Percentiles rank a stretch among this genome's conserved stretches.
phyloP scores from a whole-genome alignment of 2,888 invertebrate genomes.

The Acleris emargana region DNA sequence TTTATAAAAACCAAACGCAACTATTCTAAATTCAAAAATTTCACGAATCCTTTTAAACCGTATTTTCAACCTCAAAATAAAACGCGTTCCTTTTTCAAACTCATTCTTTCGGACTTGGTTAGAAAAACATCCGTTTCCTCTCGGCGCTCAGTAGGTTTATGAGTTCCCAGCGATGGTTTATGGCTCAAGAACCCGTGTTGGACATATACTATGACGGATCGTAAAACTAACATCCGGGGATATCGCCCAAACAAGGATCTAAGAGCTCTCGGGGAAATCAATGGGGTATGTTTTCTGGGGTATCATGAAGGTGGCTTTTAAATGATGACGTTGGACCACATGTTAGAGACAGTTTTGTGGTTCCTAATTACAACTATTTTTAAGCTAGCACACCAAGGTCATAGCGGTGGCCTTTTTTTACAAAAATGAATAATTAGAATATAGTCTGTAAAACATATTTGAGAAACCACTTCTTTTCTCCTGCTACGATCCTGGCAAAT shows the following conservation, averaged over 20 bases:
- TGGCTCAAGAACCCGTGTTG: conserved; percentile 23
- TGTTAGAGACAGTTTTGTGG: too few species aligned
- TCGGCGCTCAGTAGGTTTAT: conserved; percentile 27
- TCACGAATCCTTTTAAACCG: background rate
- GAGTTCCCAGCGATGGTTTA: conserved; percentile 29
- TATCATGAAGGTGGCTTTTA: too few species aligned
- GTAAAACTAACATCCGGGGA: conserved; percentile 23
- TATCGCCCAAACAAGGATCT: conserved; percentile 17
- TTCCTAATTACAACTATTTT: too few species aligned
- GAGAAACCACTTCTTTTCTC: too few species aligned
- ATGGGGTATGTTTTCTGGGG: background rate
- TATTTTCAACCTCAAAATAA: background rate
- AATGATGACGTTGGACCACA: too few species aligned
- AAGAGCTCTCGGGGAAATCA: background rate
- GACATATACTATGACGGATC: conserved; percentile 20
- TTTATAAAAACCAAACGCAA: too few species aligned
- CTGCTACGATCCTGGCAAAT: too few species aligned
- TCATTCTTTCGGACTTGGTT: background rate
- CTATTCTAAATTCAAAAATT: too few species aligned
- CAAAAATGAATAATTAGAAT: too few species aligned
- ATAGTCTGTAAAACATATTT: too few species aligned
- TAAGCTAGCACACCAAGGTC: too few species aligned
- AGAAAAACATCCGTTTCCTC: conserved; percentile 1
- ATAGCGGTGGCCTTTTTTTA: too few species aligned
- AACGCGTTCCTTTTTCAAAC: background rate